Conservation (phyloP, 1,140 invertebrate genomes). For the Hermetia illucens region DNA sequence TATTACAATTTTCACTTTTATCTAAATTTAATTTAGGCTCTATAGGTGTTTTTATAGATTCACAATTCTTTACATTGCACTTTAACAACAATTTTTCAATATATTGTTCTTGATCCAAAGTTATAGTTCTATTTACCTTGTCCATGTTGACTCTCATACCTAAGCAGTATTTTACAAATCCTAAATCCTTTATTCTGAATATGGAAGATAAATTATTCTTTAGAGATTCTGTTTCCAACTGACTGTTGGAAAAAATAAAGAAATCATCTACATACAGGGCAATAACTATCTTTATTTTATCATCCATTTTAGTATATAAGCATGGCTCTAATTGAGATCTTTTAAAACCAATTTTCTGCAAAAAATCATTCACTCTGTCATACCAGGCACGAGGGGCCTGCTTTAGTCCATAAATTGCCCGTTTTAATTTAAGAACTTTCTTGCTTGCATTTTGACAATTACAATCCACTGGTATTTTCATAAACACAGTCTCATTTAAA, state of each 20-base stretch:
- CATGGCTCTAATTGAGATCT: conserved; percentile 15
- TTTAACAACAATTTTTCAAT: conserved; percentile 9
- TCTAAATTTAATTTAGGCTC: conserved; percentile 9
- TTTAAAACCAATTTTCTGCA: conserved; percentile 8
- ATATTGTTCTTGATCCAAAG: conserved; percentile 7
- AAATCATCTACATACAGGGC: conserved; percentile 28
- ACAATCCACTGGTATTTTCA: conserved; percentile 22
- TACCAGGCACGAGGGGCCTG: conserved; percentile 31
- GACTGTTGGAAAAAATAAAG: conserved; percentile 14
- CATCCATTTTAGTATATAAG: conserved; percentile 11
- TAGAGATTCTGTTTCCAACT: conserved; percentile 8
- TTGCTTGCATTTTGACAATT: conserved; percentile 2
- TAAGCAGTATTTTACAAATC: conserved; percentile 9
- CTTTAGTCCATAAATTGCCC: conserved; percentile 30
- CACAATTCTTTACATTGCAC: conserved; percentile 18
- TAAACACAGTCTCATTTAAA: conserved; percentile 22
- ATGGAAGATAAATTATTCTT: conserved; percentile 8
- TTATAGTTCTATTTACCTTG: conserved; percentile 4
- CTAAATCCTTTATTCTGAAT: conserved; percentile 16
- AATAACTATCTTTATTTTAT: conserved; percentile 9
- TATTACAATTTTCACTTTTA: conserved; percentile 6
- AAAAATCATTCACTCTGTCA: conserved; percentile 10
- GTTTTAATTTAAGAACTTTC: too few species aligned
- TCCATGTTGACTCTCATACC: conserved; percentile 13
- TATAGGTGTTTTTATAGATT: conserved; percentile 13